Conservation (phyloP, 2,888 invertebrate genomes). For the Frankliniella fusca region DNA sequence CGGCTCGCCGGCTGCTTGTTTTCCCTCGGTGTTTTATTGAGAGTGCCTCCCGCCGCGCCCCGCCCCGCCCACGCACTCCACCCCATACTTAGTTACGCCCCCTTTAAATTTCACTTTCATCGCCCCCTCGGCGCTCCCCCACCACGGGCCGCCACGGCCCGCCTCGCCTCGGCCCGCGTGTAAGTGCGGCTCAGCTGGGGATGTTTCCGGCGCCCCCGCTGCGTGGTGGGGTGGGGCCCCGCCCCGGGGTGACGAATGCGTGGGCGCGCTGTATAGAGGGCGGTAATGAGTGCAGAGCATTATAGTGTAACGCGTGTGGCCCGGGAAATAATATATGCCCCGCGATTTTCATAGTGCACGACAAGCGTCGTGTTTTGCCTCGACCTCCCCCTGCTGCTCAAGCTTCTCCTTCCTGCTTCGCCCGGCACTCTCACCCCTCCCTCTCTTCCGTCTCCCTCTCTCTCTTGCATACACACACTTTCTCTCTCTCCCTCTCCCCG, state of each 20-base stretch:
- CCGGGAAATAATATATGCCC: too few relatives aligned
- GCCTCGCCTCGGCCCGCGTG: not conserved
- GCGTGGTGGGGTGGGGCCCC: not conserved
- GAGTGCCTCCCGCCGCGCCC: too few relatives aligned
- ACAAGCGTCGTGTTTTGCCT: not conserved
- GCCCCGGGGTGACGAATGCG: not conserved
- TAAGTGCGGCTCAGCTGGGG: not conserved
- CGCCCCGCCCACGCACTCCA: too few relatives aligned
- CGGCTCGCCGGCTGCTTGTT: too few relatives aligned
- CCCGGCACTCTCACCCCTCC: not conserved
- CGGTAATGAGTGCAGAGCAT: slow-evolving; percentile 5
- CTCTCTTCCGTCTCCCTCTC: not conserved
- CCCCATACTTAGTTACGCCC: too few relatives aligned
- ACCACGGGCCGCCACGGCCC: not conserved
- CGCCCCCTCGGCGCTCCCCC: not conserved
- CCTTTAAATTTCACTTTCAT: too few relatives aligned
- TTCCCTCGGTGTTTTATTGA: too few relatives aligned
- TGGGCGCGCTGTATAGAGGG: not conserved
- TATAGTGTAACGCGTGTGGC: not conserved
- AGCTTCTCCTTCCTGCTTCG: too few relatives aligned
- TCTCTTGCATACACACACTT: not conserved
- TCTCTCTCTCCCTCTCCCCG: not conserved
- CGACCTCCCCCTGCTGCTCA: not conserved
- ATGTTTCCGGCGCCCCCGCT: not conserved
- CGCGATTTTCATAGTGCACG: too few relatives aligned